A percentile compares a stretch with the other conserved stretches of the same genome.
Evolutionary conservation across 2,113 vertebrate genomes (phyloP).

Genomic region (Lontra canadensis): DNA sequence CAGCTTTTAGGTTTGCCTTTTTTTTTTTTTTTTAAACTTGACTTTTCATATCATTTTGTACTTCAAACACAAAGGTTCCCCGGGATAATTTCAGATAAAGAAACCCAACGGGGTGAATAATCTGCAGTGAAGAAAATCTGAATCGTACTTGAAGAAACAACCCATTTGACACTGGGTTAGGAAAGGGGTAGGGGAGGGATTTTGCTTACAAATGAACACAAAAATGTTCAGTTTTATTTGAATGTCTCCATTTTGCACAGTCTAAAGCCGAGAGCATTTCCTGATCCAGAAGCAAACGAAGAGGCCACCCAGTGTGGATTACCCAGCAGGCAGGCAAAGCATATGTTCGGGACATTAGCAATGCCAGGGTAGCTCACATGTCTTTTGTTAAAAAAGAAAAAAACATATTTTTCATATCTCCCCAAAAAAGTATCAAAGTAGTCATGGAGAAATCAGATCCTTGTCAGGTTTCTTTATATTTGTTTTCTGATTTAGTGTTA

Average conservation of each 20-base stretch:
- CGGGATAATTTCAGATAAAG: slow-evolving; percentile 75
- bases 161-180: slow-evolving; percentile 11
- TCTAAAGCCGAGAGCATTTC: slow-evolving; percentile 15
- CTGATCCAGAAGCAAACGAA: slow-evolving; percentile 44
- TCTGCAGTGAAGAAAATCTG: slow-evolving; percentile 58
- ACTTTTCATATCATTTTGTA: slow-evolving; percentile 74
- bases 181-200: background rate
- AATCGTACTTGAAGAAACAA: slow-evolving; percentile 62
- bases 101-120: slow-evolving; percentile 68
- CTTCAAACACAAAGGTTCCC: slow-evolving; percentile 72
- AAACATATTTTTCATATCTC: background rate
- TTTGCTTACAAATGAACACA: slow-evolving; percentile 35
- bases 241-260: background rate
- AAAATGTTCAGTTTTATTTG: slow-evolving; percentile 16
- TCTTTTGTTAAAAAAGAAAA: slow-evolving; percentile 39
- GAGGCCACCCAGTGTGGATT: background rate
- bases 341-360: background rate
- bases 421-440: background rate
- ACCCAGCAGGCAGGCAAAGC: slow-evolving; percentile 11
- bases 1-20: slow-evolving; percentile 65
- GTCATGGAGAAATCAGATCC: slow-evolving; percentile 1
- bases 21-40: slow-evolving; percentile 53
- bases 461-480: background rate
- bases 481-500: background rate
- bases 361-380: background rate